Conservation (phyloP, 2,113 vertebrate species). For the Colinus virginianus region DNA sequence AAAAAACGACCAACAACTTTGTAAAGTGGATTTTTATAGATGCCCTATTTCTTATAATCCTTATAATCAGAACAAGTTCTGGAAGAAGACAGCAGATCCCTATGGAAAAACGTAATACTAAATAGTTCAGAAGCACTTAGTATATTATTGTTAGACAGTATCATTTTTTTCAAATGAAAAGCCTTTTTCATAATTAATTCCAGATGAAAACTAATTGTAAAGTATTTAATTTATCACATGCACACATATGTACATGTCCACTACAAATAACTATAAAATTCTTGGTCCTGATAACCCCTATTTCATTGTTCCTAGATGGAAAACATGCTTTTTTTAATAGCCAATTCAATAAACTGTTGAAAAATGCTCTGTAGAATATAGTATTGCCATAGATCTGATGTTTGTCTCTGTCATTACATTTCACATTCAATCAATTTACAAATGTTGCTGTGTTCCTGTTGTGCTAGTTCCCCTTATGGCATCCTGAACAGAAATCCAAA, state of each 20-base stretch:
- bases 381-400: slow-evolving; percentile 67
- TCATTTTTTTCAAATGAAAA: background rate
- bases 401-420: slow-evolving; percentile 75
- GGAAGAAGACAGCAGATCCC: background rate
- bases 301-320: slow-evolving; percentile 15
- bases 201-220: background rate
- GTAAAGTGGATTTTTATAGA: background rate
- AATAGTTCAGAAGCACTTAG: background rate
- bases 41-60: background rate
- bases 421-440: slow-evolving; percentile 71
- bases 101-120: background rate
- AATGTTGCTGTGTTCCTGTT: slow-evolving; percentile 61
- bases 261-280: slow-evolving; percentile 48
- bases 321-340: slow-evolving; percentile 66
- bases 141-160: background rate
- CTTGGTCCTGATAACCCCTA: slow-evolving; percentile 46
- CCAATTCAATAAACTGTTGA: slow-evolving; percentile 75
- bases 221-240: slow-evolving; percentile 42
- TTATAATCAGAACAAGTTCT: background rate
- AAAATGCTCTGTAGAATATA: slow-evolving; percentile 75
- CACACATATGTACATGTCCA: background rate
- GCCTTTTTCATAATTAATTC: slow-evolving; percentile 11
- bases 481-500: slow-evolving; percentile 75
- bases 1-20: slow-evolving; percentile 36
- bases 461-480: slow-evolving; percentile 37